A percentile compares a stretch with the other conserved stretches of the same genome.
Conservation (phyloP, 64 coral and sea anemone species). For the Pachyseris speciosa region DNA sequence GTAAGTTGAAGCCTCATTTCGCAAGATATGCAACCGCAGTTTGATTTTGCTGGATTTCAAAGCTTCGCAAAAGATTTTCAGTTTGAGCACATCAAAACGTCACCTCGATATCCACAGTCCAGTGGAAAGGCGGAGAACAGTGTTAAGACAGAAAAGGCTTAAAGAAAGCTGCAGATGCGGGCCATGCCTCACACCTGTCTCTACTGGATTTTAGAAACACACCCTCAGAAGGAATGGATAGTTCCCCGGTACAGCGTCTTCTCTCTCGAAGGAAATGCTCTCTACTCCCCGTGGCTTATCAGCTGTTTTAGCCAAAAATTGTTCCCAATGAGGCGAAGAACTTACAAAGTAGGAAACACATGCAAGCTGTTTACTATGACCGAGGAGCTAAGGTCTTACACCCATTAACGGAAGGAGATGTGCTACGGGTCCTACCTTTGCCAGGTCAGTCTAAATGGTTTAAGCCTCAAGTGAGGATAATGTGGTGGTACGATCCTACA, state of each 20-base stretch:
- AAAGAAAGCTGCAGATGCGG: slow-evolving; percentile 32
- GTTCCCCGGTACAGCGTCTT: slow-evolving; percentile 21
- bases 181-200: slow-evolving; percentile 27
- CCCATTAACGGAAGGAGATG: neutral
- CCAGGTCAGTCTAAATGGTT: neutral
- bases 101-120: slow-evolving; percentile 29
- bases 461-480: neutral
- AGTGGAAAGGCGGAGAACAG: slow-evolving; percentile 49
- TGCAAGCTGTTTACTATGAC: neutral
- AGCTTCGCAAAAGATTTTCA: slow-evolving; percentile 23
- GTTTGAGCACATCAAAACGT: slow-evolving; percentile 53
- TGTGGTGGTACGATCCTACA: neutral
- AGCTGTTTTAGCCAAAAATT: slow-evolving; percentile 10
- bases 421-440: neutral
- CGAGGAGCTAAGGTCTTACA: neutral
- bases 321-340: neutral
- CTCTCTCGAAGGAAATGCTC: slow-evolving; percentile 1
- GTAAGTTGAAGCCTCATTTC: slow-evolving; percentile 21
- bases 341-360: neutral
- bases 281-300: slow-evolving; percentile 15
- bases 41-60: slow-evolving; percentile 31
- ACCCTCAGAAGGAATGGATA: neutral
- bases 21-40: slow-evolving; percentile 40
- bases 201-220: slow-evolving; percentile 30
- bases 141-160: slow-evolving; percentile 58